Percentiles rank a stretch among this genome's conserved stretches.
Evolutionary conservation across 1,140 invertebrate genomes (phyloP).

Genomic region (Rhagoletis zephyria): DNA sequence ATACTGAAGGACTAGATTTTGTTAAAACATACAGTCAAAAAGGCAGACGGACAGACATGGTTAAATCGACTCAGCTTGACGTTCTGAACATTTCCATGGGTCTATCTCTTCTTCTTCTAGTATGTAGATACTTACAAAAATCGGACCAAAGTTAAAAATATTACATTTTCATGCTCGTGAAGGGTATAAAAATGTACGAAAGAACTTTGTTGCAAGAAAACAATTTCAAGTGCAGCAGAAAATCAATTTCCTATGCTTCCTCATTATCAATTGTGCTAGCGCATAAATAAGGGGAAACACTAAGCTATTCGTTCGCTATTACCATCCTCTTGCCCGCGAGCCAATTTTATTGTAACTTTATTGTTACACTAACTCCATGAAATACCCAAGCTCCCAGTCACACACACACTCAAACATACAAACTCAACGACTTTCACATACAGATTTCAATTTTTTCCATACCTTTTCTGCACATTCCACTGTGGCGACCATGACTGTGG

Average conservation of each 20-base stretch:
- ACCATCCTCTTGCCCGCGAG: background rate
- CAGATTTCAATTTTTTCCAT: background rate
- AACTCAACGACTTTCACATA: background rate
- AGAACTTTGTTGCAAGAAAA: constrained; percentile 24
- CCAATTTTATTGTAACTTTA: constrained; percentile 24
- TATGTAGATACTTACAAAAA: too few species aligned
- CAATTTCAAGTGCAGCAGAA: constrained; percentile 51
- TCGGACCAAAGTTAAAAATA: too few species aligned
- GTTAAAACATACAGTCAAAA: too few species aligned
- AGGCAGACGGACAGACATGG: too few species aligned
- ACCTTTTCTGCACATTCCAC: background rate
- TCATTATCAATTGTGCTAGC: constrained; percentile 41
- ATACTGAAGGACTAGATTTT: too few species aligned
- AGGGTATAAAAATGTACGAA: background rate
- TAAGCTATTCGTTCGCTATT: constrained; percentile 26
- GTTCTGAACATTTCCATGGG: too few species aligned
- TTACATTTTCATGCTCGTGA: background rate
- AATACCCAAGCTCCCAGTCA: too few species aligned
- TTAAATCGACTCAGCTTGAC: too few species aligned
- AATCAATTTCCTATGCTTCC: constrained; percentile 45
- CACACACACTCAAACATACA: background rate
- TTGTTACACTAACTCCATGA: constrained; percentile 36
- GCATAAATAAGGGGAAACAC: constrained; percentile 8
- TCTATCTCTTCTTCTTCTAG: too few species aligned
- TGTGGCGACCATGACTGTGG: background rate